Conservation (phyloP, 2,797 vertebrate genomes). For the Lithobates sylvaticus region DNA sequence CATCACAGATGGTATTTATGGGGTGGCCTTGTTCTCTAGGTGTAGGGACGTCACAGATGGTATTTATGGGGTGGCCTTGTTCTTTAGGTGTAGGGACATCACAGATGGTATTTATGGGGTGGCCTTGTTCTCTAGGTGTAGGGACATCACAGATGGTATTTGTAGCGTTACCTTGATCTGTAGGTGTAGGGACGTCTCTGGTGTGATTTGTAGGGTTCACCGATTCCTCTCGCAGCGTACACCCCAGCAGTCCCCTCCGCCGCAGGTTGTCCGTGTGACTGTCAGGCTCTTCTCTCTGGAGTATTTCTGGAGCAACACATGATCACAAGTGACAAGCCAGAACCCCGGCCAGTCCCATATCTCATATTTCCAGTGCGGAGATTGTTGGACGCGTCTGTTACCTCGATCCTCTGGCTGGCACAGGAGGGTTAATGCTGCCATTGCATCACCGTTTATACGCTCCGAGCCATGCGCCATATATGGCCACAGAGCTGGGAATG, state of each 20-base stretch:
- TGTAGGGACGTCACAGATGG: too few species aligned
- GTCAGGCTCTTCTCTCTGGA: conserved; percentile 74
- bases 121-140: too few species aligned
- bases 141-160: too few species aligned
- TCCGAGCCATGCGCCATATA: conserved; percentile 79
- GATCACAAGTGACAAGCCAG: conserved; percentile 78
- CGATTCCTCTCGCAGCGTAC: conserved; percentile 59
- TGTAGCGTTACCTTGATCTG: too few species aligned
- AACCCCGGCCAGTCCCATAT: conserved; percentile 75
- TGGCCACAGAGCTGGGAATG: conserved; percentile 77
- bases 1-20: too few species aligned
- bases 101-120: too few species aligned
- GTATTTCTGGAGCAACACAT: conserved; percentile 84
- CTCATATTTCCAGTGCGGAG: conserved; percentile 79
- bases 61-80: too few species aligned
- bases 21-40: too few species aligned
- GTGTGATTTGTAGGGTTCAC: conserved; percentile 60
- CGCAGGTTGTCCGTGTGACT: conserved; percentile 69
- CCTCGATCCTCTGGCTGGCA: conserved; percentile 68
- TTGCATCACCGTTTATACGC: conserved; percentile 77
- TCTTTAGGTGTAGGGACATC: too few species aligned
- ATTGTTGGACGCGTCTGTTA: conserved; percentile 63
- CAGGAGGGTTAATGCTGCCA: conserved; percentile 67
- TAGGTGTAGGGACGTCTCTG: too few species aligned
- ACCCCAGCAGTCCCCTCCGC: conserved; percentile 67